Conservation (phyloP, 2,113 vertebrate species). For the Rhinichthys klamathensis region DNA sequence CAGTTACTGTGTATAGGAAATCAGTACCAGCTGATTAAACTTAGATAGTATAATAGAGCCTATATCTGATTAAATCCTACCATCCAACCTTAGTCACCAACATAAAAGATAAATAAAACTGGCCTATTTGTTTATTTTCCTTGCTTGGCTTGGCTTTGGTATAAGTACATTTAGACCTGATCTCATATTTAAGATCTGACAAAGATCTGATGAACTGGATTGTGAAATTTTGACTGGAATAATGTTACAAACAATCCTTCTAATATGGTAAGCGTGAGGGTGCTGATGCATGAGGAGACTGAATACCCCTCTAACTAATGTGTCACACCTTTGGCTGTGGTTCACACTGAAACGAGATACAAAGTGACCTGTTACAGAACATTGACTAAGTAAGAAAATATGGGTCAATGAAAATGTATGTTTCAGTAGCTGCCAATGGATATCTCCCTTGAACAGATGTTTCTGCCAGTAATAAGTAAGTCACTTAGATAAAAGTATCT, state of each 20-base stretch:
- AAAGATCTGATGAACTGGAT: background rate
- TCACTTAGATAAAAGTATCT: background rate
- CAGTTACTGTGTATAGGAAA: no score
- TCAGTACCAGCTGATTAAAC: no score
- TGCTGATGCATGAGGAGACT: constrained; percentile 43
- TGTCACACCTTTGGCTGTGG: constrained; percentile 51
- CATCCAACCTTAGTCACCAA: background rate
- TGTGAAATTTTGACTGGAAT: background rate
- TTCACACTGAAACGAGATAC: constrained; percentile 62
- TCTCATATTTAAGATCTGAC: background rate
- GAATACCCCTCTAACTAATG: constrained; percentile 48
- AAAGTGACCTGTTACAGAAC: constrained; percentile 39
- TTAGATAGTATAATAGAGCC: no score
- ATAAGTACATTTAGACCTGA: background rate
- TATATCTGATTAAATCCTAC: no score
- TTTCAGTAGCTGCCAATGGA: constrained; percentile 10
- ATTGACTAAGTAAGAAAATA: constrained; percentile 12
- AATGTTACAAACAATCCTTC: constrained; percentile 15
- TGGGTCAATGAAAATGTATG: background rate
- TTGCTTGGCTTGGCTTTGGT: background rate
- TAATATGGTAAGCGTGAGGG: background rate
- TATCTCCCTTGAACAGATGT: background rate
- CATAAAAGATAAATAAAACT: background rate
- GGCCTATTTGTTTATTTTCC: background rate
- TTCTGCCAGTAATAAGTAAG: background rate